phyloP scores from a whole-genome alignment of 2,113 vertebrate genomes.

The Elephantulus edwardii region DNA sequence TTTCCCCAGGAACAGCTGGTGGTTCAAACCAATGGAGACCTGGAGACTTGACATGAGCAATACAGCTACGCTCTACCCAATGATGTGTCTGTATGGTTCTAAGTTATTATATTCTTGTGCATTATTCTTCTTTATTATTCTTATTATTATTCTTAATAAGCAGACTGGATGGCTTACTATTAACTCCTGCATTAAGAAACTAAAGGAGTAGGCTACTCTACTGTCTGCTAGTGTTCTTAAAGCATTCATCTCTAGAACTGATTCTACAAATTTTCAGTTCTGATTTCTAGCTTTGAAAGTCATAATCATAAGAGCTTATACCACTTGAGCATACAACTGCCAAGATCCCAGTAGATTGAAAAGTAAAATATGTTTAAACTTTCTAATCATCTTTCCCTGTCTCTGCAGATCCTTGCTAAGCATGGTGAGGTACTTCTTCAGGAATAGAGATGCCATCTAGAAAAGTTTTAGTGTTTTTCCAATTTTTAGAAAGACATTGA shows the following conservation, averaged over 20 bases:
- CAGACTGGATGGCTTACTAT: not conserved
- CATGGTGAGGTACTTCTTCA: not conserved
- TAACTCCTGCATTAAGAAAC: not conserved
- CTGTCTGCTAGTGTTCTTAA: conserved; percentile 10
- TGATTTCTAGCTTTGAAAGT: not conserved
- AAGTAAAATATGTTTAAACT: not conserved
- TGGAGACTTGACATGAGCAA: too few species aligned
- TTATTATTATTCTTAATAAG: too few species aligned
- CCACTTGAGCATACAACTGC: not conserved
- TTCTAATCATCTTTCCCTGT: conserved; percentile 2
- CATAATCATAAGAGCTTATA: not conserved
- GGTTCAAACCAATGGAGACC: too few species aligned
- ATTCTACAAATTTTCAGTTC: not conserved
- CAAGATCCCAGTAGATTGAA: conserved; percentile 9
- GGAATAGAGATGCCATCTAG: not conserved
- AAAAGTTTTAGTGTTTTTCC: not conserved
- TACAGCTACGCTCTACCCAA: too few species aligned
- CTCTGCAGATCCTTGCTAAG: not conserved
- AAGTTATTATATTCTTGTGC: not conserved
- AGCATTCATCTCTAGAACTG: not conserved
- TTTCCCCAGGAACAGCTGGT: too few species aligned
- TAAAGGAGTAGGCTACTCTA: not conserved
- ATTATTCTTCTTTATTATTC: too few species aligned
- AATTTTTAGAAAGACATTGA: not conserved
- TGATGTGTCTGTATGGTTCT: not conserved